phyloP scores from a whole-genome alignment of 2,113 vertebrate genomes.

The Capreolus pygargus region DNA sequence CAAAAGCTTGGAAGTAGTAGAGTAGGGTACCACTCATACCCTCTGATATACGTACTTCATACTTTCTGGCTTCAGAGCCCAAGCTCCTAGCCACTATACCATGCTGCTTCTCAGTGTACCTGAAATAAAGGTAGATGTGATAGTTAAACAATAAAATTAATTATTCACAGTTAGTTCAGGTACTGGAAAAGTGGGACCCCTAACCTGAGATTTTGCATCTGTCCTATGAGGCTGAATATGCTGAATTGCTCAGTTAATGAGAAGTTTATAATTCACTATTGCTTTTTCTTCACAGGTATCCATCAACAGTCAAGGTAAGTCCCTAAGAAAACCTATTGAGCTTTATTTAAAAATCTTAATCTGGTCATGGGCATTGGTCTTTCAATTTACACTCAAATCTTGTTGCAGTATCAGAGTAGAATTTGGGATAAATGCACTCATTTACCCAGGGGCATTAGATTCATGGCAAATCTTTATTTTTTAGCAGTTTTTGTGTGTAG shows the following conservation, averaged over 20 bases:
- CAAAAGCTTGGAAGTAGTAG: background rate
- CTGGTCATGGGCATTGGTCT: background rate
- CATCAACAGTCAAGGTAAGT: constrained; percentile 96
- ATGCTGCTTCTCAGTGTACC: background rate
- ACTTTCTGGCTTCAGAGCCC: background rate
- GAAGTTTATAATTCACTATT: background rate
- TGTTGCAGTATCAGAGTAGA: background rate
- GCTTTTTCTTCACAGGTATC: constrained; percentile 86
- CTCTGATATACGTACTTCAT: background rate
- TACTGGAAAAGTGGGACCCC: background rate
- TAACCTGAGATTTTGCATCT: background rate
- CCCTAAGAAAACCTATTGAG: background rate
- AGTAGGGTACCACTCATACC: background rate
- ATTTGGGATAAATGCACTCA: background rate
- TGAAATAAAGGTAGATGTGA: background rate
- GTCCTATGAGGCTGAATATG: background rate
- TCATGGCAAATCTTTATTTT: background rate
- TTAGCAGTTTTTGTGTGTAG: background rate
- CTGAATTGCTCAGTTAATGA: background rate
- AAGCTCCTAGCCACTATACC: background rate
- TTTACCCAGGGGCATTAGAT: background rate
- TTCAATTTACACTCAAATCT: background rate
- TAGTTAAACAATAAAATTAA: background rate
- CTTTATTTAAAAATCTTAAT: background rate
- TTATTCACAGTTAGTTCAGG: background rate